phyloP scores from a whole-genome alignment of 92 coral and sea anemone genomes.

The Desmophyllum pertusum region DNA sequence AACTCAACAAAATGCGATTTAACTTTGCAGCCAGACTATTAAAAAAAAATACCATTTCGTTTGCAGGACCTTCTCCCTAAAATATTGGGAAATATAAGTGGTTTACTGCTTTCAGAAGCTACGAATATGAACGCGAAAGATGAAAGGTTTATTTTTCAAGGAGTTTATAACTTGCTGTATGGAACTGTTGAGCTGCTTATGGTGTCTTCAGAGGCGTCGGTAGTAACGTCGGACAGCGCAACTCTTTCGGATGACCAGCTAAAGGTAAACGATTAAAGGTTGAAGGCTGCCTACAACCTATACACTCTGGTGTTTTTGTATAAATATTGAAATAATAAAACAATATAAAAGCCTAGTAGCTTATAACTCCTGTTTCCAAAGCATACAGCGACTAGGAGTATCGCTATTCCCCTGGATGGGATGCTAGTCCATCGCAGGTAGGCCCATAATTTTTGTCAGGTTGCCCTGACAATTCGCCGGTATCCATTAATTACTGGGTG shows the following conservation, averaged over 20 bases:
- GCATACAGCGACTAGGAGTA: too few relatives aligned
- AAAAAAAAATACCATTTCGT: not conserved
- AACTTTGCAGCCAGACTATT: not conserved
- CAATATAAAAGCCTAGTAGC: too few relatives aligned
- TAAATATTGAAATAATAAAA: too few relatives aligned
- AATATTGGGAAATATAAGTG: not conserved
- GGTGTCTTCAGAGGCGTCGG: slow-evolving; percentile 6
- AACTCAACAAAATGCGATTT: not conserved
- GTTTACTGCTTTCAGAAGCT: not conserved
- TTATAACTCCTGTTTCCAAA: too few relatives aligned
- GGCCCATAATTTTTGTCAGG: too few relatives aligned
- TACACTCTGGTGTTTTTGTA: too few relatives aligned
- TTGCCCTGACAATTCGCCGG: too few relatives aligned
- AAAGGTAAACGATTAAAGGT: not conserved
- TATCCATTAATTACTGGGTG: too few relatives aligned
- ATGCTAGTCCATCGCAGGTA: too few relatives aligned
- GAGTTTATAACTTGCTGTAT: slow-evolving; percentile 13
- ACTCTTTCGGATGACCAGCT: not conserved
- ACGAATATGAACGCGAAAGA: slow-evolving; percentile 24
- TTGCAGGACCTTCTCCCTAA: slow-evolving; percentile 1
- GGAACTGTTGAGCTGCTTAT: slow-evolving; percentile 16
- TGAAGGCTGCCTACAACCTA: too few relatives aligned
- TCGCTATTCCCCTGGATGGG: too few relatives aligned
- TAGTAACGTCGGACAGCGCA: not conserved
- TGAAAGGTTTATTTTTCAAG: slow-evolving; percentile 23